Evolutionary conservation across 2,888 invertebrate genomes (phyloP).

Genomic region (Nomada goodeniana): DNA sequence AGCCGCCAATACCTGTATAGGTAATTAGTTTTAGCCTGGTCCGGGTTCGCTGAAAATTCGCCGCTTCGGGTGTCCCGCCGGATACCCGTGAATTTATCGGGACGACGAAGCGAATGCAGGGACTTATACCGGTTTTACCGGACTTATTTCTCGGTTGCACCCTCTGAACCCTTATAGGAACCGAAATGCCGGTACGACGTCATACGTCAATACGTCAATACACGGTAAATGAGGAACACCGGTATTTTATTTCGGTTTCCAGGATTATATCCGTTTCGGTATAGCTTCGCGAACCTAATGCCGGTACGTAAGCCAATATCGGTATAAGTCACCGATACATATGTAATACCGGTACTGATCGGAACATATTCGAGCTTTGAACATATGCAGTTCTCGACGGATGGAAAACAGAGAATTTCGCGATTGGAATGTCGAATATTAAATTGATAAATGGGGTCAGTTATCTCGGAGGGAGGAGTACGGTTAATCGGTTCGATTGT

Average conservation of each 20-base stretch:
- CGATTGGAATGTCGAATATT: slow-evolving; percentile 15
- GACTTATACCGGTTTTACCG: no score
- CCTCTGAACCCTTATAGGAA: no score
- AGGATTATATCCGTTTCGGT: no score
- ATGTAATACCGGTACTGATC: neutral
- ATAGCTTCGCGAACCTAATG: no score
- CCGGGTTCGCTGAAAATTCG: slow-evolving; percentile 37
- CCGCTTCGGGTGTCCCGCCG: slow-evolving; percentile 22
- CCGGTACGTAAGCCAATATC: neutral
- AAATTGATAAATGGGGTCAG: neutral
- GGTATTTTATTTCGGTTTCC: no score
- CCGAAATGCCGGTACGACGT: no score
- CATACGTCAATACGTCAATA: no score
- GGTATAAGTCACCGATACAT: no score
- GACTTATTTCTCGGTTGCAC: no score
- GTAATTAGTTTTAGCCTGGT: slow-evolving; percentile 54
- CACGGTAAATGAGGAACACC: no score
- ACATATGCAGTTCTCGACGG: neutral
- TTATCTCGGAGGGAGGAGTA: neutral
- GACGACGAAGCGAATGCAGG: slow-evolving; percentile 10
- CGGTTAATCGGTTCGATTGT: neutral
- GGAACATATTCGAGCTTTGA: neutral
- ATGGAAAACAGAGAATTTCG: neutral
- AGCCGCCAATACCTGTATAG: slow-evolving; percentile 30
- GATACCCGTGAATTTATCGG: slow-evolving; percentile 33